Base-by-base conservation (phyloP, 2,888 invertebrate genomes). In the Neoitamus cyanurus region DNA sequence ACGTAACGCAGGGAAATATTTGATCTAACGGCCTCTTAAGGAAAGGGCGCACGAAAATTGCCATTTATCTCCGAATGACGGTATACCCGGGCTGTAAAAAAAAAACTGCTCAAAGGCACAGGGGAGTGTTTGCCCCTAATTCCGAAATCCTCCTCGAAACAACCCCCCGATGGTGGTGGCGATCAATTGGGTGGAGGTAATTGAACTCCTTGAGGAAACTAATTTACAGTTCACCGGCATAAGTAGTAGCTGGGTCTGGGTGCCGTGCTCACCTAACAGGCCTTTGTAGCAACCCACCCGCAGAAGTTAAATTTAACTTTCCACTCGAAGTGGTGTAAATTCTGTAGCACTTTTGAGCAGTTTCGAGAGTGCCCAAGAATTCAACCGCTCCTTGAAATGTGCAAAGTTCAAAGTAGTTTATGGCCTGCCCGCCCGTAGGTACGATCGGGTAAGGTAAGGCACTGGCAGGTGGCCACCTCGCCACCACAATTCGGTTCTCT, bases 261-360 rank as follows among this genome's bases (percentile, higher is more conserved):
- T 58, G 58, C 48, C 15, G 6, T 48, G 20, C 25, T 58, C 13
- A 37, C 7, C 37, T 37, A 37, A 7, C 9, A 20, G 25, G 20
- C 58, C 58, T 58, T 58, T 58, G 58, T 58, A 58, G 6, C n/a
- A 15, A 25, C 11, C 58, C 58, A 0, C 25, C 9, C 42, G 25
- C 28, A 37, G 9, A 75, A 75, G 75, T 75, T 75, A 46, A 75
- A 75, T 75, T 75, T 75, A 75, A 75, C 42, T 75, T 75, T 75
- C 75, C 75, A 42, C 75, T 75, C 75, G 42, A 28, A 75, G 42
- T 28, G 42, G 75, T 75, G 75, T 42, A 75, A 75, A 75, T 75
- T 75, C 42, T 28, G 34, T 37, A 42, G 75, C 42, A 42, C 75
- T 75, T 75, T 75, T 75, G 34, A 75, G 42, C 42, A 46, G 75